Base-by-base conservation (phyloP, 37 sponge, comb jelly and placozoan genomes). In the Petrosia ficiformis region DNA sequence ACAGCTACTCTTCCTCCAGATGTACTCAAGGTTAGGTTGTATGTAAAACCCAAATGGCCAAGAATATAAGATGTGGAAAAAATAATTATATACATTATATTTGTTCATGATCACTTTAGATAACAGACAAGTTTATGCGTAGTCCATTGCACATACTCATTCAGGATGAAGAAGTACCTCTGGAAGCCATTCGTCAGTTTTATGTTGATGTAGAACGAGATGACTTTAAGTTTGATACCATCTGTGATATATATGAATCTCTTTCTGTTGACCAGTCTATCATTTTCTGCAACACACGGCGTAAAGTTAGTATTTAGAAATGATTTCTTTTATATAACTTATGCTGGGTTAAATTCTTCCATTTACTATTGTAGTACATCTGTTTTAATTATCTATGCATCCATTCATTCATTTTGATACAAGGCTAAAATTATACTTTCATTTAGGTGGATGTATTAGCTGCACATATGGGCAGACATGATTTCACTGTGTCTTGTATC, bases 141-240 rank as follows among this genome's bases (percentile, higher is more conserved):
- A 57, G 58, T 39, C 75, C 75, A 16, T 1, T 54, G 34, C 25
- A 57, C 21, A 74, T 74, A 28, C 60, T 74, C 61, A 36, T 74
- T 24, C n/a, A 56, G 30, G 38, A 56, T 28, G 75, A 74, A 57
- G 75, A 74, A 26, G 59, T 74, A 26, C 30, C 75, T 29, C 59
- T 74, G 59, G 75, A 56, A 56, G 75, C 57, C 30, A 74, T 74
- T 26, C 26, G 58, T 22, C 75, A 74, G 59, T 74, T 56, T 56
- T 74, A 74, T 57, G 75, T 74, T 26, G 75, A 74, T 34, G 75
- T 74, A n/a, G 75, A 57, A 28, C 44, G 22, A 22, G 75, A 74
- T 35, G 75, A 74, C 38, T 3, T 58, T 34, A 74, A 74, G 33
- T 26, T 57, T 34, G 59, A 57, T 22, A 74, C 75, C 6, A n/a